These are phyloP conservation scores for Spongia lamella DNA, from an alignment of 37 sponge, comb jelly and placozoan genomes.

Conservation along the genomic window DNA sequence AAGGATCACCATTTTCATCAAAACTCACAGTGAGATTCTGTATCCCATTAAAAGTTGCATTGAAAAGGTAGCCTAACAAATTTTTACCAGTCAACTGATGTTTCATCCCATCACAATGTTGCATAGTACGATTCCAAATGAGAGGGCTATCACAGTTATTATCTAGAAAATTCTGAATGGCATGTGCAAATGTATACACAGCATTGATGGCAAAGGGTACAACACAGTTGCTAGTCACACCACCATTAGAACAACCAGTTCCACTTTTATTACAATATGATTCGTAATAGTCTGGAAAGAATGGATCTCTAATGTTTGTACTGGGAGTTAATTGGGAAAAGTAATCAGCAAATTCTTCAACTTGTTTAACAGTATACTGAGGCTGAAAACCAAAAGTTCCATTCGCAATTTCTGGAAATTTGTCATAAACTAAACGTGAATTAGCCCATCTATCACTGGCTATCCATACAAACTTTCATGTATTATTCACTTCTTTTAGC, in stretches of 20 bases:
- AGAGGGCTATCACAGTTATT: conserved; percentile 40
- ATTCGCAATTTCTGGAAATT: conserved; percentile 24
- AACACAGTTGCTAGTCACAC: conserved; percentile 7
- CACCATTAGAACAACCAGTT: background rate
- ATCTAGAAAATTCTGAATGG: conserved; percentile 47
- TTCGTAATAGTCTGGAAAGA: conserved; percentile 47
- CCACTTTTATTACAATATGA: background rate
- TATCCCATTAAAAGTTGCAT: conserved; percentile 39
- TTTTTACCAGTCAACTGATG: conserved; percentile 2
- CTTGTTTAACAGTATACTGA: conserved; percentile 7
- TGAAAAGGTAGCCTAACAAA: conserved; percentile 17
- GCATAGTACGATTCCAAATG: conserved; percentile 10
- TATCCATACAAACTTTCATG: conserved; percentile 50
- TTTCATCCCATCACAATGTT: conserved; percentile 24
- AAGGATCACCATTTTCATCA: conserved; percentile 37
- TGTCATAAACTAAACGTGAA: background rate
- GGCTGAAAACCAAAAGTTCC: conserved; percentile 57
- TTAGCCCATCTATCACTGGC: conserved; percentile 71
- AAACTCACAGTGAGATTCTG: conserved; percentile 38
- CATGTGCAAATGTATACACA: conserved; percentile 65
- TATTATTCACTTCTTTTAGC: background rate
- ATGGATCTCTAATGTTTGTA: conserved; percentile 45
- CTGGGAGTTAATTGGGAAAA: conserved; percentile 37
- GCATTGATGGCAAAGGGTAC: conserved; percentile 69
- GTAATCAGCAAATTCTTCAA: conserved; percentile 35